Percentiles rank a stretch among this genome's conserved stretches.
These are phyloP conservation scores for Brachionus calyciflorus DNA, from an alignment of 1,140 invertebrate species.

Conservation along the genomic window DNA sequence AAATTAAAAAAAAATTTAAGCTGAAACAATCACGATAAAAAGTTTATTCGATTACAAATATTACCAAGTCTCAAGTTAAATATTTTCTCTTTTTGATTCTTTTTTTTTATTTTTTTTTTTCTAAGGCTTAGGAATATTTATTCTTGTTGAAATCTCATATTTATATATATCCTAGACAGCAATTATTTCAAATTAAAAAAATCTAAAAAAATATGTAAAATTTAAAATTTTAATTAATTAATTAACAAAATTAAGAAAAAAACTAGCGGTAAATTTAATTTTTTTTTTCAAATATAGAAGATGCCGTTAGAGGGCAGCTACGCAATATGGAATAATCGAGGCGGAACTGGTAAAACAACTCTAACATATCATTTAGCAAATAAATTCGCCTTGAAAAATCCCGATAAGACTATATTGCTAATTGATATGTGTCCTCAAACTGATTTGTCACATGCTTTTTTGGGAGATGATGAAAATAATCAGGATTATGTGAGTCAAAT, in stretches of 20 bases:
- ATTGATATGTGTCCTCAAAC: slow-evolving; percentile 47
- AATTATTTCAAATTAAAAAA: no score
- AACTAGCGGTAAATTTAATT: neutral
- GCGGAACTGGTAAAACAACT: slow-evolving; percentile 42
- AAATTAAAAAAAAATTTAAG: no score
- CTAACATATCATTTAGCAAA: slow-evolving; percentile 45
- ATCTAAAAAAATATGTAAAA: neutral
- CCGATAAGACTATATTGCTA: slow-evolving; percentile 38
- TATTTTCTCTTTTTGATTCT: no score
- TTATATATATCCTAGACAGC: no score
- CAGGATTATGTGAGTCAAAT: slow-evolving; percentile 38
- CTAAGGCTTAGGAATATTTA: no score
- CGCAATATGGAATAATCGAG: slow-evolving; percentile 47
- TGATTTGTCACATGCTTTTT: slow-evolving; percentile 32
- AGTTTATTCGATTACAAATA: no score
- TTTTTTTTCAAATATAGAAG: neutral
- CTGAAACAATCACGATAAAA: no score
- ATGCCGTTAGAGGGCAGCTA: slow-evolving; percentile 46
- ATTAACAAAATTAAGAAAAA: no score
- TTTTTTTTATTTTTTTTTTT: no score
- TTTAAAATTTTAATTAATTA: no score
- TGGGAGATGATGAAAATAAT: slow-evolving; percentile 23
- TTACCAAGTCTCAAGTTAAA: no score
- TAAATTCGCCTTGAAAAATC: slow-evolving; percentile 40
- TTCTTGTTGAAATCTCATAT: no score